phyloP scores from a whole-genome alignment of 2,888 invertebrate species.

The Antitype chi region DNA sequence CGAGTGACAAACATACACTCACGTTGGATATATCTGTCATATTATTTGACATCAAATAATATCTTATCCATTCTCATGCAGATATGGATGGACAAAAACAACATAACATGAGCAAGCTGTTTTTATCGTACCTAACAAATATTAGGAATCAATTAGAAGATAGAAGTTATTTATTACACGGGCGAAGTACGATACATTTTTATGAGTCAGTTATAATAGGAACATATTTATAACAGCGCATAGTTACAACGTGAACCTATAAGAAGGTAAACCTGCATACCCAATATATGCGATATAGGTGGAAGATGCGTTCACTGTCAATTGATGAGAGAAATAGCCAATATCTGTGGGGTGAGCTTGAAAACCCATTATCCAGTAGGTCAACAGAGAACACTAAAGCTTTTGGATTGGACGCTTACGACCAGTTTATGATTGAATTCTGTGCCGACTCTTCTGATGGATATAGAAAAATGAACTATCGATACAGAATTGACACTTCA shows the following conservation, averaged over 20 bases:
- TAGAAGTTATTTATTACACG: slow-evolving; percentile 21
- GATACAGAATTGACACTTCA: slow-evolving; percentile 16
- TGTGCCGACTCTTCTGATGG: slow-evolving; percentile 44
- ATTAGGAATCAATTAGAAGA: slow-evolving; percentile 49
- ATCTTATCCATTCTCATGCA: slow-evolving; percentile 45
- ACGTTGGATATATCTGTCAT: slow-evolving; percentile 33
- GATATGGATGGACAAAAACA: slow-evolving; percentile 42
- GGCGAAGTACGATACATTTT: slow-evolving; percentile 3
- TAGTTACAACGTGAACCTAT: background rate
- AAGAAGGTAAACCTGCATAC: slow-evolving; percentile 9
- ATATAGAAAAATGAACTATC: slow-evolving; percentile 50
- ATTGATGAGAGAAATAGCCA: slow-evolving; percentile 58
- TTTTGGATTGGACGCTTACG: slow-evolving; percentile 54
- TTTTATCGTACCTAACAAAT: slow-evolving; percentile 25
- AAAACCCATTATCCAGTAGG: slow-evolving; percentile 65
- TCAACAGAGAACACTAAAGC: slow-evolving; percentile 63
- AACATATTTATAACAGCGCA: slow-evolving; percentile 3
- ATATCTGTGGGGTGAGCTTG: slow-evolving; percentile 55
- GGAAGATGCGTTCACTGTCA: slow-evolving; percentile 31
- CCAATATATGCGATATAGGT: background rate
- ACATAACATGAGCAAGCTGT: slow-evolving; percentile 39
- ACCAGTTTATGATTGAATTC: slow-evolving; percentile 64
- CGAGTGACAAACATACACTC: slow-evolving; percentile 47
- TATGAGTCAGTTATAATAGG: background rate
- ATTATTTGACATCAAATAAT: slow-evolving; percentile 44